Conservation (phyloP, 2,888 invertebrate species). For the Aporophyla nigra region DNA sequence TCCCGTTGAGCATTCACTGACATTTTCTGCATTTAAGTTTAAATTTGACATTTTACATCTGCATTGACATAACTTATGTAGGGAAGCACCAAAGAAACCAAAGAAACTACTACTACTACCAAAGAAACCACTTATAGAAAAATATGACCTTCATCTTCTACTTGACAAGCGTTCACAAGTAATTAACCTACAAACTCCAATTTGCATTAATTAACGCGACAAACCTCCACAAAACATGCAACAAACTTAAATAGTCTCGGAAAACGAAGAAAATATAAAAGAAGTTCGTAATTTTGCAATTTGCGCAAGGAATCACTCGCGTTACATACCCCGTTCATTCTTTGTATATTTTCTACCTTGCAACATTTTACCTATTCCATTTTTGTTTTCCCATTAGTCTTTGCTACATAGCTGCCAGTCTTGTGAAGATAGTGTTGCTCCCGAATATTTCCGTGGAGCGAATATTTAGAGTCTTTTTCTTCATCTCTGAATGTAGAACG, state of each 20-base stretch:
- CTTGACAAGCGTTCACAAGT: slow-evolving; percentile 7
- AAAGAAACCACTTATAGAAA: background rate
- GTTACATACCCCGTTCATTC: background rate
- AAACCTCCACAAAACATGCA: slow-evolving; percentile 19
- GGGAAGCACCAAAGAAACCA: too few relatives aligned
- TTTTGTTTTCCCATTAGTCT: slow-evolving; percentile 23
- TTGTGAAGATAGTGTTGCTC: slow-evolving; percentile 19
- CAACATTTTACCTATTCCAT: slow-evolving; percentile 14
- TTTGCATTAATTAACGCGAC: slow-evolving; percentile 28
- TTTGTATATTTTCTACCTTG: background rate
- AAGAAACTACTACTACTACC: too few relatives aligned
- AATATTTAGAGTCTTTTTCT: slow-evolving; percentile 13
- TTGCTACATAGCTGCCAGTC: slow-evolving; percentile 18
- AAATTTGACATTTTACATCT: too few relatives aligned
- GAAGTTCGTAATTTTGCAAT: background rate
- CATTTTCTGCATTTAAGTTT: too few relatives aligned
- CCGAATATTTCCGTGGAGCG: slow-evolving; percentile 14
- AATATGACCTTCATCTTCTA: background rate
- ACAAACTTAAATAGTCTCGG: background rate
- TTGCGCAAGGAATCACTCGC: background rate
- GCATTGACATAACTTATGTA: too few relatives aligned
- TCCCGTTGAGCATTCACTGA: too few relatives aligned
- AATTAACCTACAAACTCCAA: slow-evolving; percentile 15
- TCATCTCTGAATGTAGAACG: slow-evolving; percentile 29
- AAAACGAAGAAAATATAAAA: background rate